phyloP scores from a whole-genome alignment of 2,888 invertebrate species.

The Sinotaia quadrata region DNA sequence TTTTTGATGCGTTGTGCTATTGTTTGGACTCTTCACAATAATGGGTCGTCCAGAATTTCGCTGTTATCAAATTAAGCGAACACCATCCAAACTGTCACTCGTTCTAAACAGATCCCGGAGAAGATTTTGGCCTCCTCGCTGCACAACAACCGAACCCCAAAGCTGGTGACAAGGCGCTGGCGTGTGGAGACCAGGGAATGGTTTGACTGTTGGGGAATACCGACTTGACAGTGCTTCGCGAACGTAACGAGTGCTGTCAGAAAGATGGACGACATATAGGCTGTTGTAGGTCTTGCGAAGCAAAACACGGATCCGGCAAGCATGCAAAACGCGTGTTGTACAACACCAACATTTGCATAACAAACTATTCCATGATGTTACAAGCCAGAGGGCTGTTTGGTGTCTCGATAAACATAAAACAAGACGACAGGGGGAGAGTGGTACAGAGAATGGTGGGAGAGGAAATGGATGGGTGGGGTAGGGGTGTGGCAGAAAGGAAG shows the following conservation, averaged over 20 bases:
- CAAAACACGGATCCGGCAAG: constrained; percentile 23
- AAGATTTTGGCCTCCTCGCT: too few species aligned
- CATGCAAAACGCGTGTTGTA: constrained; percentile 26
- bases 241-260: constrained; percentile 26
- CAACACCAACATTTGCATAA: constrained; percentile 14
- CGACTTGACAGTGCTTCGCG: constrained; percentile 9
- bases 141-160: too few species aligned
- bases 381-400: too few species aligned
- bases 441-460: background rate
- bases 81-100: background rate
- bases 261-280: constrained; percentile 19
- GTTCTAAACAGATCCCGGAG: background rate
- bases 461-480: background rate
- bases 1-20: too few species aligned
- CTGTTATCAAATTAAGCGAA: too few species aligned
- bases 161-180: background rate
- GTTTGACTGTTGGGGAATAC: background rate
- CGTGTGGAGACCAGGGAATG: background rate
- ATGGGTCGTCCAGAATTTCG: too few species aligned
- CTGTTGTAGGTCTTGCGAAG: constrained; percentile 23
- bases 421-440: constrained; percentile 3
- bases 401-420: background rate
- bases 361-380: too few species aligned
- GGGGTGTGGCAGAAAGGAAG: background rate
- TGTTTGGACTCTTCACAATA: too few species aligned